Percentiles rank a stretch among this genome's conserved stretches.
Evolutionary conservation across 2,888 invertebrate genomes (phyloP).

Genomic region (Nemurella pictetii): DNA sequence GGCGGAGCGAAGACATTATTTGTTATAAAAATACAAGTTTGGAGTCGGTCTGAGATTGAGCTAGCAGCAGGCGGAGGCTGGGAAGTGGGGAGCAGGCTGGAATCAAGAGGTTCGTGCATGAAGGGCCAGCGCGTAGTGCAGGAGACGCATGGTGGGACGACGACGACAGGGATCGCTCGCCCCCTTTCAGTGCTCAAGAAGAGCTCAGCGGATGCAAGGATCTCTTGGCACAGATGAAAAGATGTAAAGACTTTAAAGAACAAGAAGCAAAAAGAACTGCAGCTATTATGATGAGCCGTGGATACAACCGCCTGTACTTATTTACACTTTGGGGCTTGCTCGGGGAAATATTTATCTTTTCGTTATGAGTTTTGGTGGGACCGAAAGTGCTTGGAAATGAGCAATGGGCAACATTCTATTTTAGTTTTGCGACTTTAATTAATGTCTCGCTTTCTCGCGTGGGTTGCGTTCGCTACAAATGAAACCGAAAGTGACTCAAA

Average conservation of each 20-base stretch:
- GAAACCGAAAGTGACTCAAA: background rate
- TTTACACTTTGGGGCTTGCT: background rate
- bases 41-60: background rate
- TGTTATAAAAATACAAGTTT: constrained; percentile 14
- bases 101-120: background rate
- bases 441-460: background rate
- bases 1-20: background rate
- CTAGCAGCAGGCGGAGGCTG: background rate
- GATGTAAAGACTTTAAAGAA: background rate
- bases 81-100: background rate
- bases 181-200: background rate
- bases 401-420: background rate
- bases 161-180: background rate
- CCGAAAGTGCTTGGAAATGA: background rate
- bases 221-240: background rate
- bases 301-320: background rate
- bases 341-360: background rate
- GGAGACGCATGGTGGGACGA: background rate
- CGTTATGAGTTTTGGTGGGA: background rate
- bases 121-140: too few species aligned
- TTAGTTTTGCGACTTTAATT: background rate
- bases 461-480: background rate
- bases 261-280: background rate
- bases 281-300: background rate
- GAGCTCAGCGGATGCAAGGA: background rate